phyloP scores from a whole-genome alignment of 2,113 vertebrate genomes.

The Menidia beryllina region DNA sequence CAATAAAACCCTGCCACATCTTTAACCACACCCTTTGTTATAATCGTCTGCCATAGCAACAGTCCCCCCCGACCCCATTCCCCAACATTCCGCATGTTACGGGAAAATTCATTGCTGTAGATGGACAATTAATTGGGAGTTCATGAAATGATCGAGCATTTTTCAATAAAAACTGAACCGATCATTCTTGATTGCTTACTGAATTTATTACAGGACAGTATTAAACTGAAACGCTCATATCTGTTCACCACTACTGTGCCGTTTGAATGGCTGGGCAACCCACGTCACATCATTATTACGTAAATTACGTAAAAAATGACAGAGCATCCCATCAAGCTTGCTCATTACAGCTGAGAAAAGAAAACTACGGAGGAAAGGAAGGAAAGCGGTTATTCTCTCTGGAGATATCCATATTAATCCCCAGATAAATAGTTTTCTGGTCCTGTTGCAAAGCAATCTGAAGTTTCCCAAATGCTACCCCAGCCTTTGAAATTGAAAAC shows the following conservation, averaged over 20 bases:
- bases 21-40: conserved; percentile 24
- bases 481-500: too few species aligned
- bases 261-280: too few species aligned
- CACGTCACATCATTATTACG: background rate
- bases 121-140: background rate
- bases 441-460: background rate
- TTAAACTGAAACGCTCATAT: background rate
- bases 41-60: conserved; percentile 40
- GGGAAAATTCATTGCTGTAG: background rate
- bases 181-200: background rate
- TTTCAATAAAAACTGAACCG: conserved; percentile 12
- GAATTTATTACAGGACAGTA: background rate
- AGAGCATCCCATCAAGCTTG: background rate
- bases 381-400: too few species aligned
- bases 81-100: background rate
- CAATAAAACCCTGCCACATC: conserved; percentile 46
- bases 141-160: background rate
- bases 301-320: too few species aligned
- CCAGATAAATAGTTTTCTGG: too few species aligned
- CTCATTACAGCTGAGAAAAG: too few species aligned
- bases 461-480: too few species aligned
- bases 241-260: too few species aligned
- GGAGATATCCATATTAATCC: too few species aligned
- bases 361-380: background rate
- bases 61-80: background rate